phyloP scores from a whole-genome alignment of 2,888 invertebrate genomes.

The Brassicogethes aeneus region DNA sequence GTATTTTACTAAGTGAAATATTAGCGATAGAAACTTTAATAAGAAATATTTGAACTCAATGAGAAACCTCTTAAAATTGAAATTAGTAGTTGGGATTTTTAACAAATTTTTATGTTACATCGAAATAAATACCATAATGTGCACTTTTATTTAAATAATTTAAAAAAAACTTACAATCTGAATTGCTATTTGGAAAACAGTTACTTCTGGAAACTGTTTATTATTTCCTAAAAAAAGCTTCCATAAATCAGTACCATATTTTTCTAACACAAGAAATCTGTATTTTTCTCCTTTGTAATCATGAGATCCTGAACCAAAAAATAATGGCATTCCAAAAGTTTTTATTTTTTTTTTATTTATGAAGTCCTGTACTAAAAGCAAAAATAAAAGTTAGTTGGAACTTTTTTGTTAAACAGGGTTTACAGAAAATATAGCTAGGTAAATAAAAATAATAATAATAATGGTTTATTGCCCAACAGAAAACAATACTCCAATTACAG shows the following conservation, averaged over 20 bases:
- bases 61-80: no score
- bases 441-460: no score
- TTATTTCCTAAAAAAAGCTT: slow-evolving; percentile 62
- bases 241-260: slow-evolving; percentile 81
- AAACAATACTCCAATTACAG: no score
- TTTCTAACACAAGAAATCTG: slow-evolving; percentile 82
- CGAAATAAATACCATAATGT: slow-evolving; percentile 1
- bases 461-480: no score
- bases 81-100: no score
- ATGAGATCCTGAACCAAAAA: slow-evolving; percentile 76
- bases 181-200: slow-evolving; percentile 70
- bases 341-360: slow-evolving; percentile 57
- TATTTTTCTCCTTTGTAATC: slow-evolving; percentile 67
- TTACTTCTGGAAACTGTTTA: slow-evolving; percentile 57
- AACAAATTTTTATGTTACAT: no score
- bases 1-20: no score
- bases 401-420: background rate
- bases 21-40: no score
- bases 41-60: no score
- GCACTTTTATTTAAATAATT: slow-evolving; percentile 1
- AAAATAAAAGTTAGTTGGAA: slow-evolving; percentile 3
- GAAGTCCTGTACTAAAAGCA: slow-evolving; percentile 58
- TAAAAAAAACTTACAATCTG: slow-evolving; percentile 68
- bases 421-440: slow-evolving; percentile 1
- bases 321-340: slow-evolving; percentile 76